These are phyloP conservation scores for Netelia fuscicornis DNA, from an alignment of 2,888 invertebrate genomes.

Conservation along the genomic window DNA sequence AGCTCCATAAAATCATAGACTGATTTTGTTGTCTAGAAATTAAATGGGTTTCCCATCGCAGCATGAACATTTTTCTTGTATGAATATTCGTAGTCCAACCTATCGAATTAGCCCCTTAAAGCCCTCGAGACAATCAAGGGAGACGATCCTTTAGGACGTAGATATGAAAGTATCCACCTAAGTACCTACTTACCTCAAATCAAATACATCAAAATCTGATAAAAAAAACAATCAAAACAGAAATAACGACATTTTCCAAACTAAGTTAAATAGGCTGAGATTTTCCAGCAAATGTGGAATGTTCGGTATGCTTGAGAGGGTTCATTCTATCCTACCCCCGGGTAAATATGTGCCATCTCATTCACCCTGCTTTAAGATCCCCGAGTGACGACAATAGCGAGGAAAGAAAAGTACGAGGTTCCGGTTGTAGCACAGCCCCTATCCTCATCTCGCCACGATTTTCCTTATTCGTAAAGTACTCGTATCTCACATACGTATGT, in stretches of 20 bases:
- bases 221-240: background rate
- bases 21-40: too few relatives aligned
- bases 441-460: conserved; percentile 44
- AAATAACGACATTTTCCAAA: background rate
- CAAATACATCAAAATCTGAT: background rate
- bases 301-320: conserved; percentile 14
- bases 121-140: too few relatives aligned
- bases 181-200: background rate
- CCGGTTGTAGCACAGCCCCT: conserved; percentile 5
- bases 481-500: conserved; percentile 31
- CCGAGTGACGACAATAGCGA: conserved; percentile 32
- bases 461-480: conserved; percentile 47
- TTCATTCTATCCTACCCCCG: conserved; percentile 3
- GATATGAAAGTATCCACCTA: too few relatives aligned
- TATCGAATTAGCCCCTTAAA: too few relatives aligned
- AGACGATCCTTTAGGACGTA: too few relatives aligned
- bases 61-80: too few relatives aligned
- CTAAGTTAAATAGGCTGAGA: conserved; percentile 14
- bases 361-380: conserved; percentile 32
- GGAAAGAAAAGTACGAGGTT: conserved; percentile 15
- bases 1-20: too few relatives aligned
- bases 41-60: too few relatives aligned
- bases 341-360: conserved; percentile 41
- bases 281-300: conserved; percentile 22
- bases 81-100: too few relatives aligned